Conservation (phyloP, 2,113 vertebrate species). For the Nothoprocta pentlandii region DNA sequence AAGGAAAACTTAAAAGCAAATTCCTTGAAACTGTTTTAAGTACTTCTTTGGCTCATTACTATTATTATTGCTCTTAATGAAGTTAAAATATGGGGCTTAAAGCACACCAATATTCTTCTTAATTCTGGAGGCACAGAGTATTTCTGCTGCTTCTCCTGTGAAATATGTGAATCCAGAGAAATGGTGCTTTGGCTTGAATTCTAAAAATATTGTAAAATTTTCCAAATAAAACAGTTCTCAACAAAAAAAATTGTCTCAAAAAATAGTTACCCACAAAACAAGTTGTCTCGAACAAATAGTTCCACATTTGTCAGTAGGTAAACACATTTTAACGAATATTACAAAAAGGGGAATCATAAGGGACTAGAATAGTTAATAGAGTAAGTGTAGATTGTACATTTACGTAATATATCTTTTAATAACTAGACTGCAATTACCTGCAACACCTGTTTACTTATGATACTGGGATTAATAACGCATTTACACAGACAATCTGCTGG, state of each 20-base stretch:
- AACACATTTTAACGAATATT: neutral
- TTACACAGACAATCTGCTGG: neutral
- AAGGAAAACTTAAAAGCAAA: neutral
- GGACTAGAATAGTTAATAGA: neutral
- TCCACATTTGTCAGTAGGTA: neutral
- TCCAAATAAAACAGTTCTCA: neutral
- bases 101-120: neutral
- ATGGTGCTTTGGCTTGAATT: neutral
- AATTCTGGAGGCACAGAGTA: neutral
- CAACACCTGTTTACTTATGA: neutral
- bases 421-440: neutral
- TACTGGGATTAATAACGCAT: neutral
- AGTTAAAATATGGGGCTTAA: neutral
- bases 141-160: neutral
- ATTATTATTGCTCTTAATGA: neutral
- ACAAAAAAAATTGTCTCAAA: neutral
- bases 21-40: neutral
- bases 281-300: neutral
- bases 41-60: neutral
- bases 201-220: neutral
- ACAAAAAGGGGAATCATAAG: neutral
- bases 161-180: neutral
- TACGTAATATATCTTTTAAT: neutral
- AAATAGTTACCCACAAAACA: rapidly evolving
- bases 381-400: neutral